phyloP scores from a whole-genome alignment of 2,113 vertebrate genomes.

The Hippocampus zosterae region DNA sequence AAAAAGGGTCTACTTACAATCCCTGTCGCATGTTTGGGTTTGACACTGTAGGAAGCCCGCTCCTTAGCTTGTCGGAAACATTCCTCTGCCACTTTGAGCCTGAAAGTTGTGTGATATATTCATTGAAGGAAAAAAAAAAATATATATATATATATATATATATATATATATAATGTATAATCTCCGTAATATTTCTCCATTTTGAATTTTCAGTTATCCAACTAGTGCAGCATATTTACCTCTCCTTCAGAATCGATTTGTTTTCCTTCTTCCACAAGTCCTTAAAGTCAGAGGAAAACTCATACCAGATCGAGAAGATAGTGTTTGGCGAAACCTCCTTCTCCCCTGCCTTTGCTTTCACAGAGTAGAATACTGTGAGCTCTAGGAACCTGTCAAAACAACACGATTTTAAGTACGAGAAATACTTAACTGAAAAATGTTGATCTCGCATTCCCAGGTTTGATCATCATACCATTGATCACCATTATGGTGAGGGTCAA shows the following conservation, averaged over 20 bases:
- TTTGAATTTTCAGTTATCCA: not conserved
- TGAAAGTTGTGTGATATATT: conserved; percentile 43
- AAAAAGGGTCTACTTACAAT: conserved; percentile 77
- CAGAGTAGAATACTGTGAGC: conserved; percentile 85
- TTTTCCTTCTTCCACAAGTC: conserved; percentile 97
- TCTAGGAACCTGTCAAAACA: conserved; percentile 83
- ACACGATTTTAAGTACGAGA: not conserved
- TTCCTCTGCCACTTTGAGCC: conserved; percentile 90
- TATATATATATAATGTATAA: not conserved
- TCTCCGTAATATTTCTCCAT: too few relatives aligned
- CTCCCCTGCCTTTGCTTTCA: conserved; percentile 90
- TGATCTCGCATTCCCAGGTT: too few relatives aligned
- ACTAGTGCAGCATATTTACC: conserved; percentile 62
- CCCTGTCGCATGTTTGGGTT: conserved; percentile 91
- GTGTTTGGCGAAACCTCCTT: conserved; percentile 91
- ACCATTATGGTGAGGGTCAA: too few relatives aligned
- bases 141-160: not conserved
- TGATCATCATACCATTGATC: too few relatives aligned
- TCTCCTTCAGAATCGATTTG: conserved; percentile 90
- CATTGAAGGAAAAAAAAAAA: not conserved
- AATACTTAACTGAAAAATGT: too few relatives aligned
- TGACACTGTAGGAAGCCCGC: conserved; percentile 89
- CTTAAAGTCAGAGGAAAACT: conserved; percentile 97
- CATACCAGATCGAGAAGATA: conserved; percentile 94
- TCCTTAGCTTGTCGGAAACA: conserved; percentile 89